Evolutionary conservation across 2,113 vertebrate species (phyloP).

Genomic region (Copsychus sechellarum): DNA sequence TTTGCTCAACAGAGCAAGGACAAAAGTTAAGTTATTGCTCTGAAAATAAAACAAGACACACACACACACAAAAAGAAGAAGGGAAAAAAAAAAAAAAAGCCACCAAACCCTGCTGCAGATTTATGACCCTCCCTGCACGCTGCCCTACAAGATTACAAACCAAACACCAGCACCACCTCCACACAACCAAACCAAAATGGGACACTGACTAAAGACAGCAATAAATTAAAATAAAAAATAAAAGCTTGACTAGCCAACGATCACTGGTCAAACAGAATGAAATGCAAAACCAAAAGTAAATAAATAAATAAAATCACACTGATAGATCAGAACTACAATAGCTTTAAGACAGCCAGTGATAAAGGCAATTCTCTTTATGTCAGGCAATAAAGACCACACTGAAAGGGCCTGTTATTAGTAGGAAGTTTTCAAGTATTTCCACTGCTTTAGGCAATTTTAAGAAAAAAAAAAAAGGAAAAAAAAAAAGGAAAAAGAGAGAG

Average conservation of each 20-base stretch:
- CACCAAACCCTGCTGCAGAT: background rate
- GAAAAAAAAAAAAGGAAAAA: fast-evolving
- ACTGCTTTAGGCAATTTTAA: background rate
- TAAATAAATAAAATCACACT: background rate
- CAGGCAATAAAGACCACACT: background rate
- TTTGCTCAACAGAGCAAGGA: background rate
- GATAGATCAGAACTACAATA: background rate
- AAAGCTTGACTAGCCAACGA: background rate
- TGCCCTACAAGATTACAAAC: background rate
- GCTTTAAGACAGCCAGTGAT: background rate
- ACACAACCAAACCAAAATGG: background rate
- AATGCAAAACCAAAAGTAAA: background rate
- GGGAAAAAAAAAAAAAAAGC: background rate
- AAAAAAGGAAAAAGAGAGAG: background rate
- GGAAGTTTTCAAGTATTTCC: slow-evolving; percentile 15
- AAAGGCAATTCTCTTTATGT: background rate
- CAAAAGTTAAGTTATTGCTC: background rate
- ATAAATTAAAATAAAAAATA: background rate
- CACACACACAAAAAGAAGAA: background rate
- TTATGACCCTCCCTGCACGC: background rate
- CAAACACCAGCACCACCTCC: slow-evolving; percentile 15
- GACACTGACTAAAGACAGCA: background rate
- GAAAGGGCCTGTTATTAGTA: background rate
- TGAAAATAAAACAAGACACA: background rate
- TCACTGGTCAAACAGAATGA: background rate